A percentile compares a stretch with the other conserved stretches of the same genome.
Conservation (phyloP, 2,113 vertebrate genomes). For the Tragelaphus scriptus region DNA sequence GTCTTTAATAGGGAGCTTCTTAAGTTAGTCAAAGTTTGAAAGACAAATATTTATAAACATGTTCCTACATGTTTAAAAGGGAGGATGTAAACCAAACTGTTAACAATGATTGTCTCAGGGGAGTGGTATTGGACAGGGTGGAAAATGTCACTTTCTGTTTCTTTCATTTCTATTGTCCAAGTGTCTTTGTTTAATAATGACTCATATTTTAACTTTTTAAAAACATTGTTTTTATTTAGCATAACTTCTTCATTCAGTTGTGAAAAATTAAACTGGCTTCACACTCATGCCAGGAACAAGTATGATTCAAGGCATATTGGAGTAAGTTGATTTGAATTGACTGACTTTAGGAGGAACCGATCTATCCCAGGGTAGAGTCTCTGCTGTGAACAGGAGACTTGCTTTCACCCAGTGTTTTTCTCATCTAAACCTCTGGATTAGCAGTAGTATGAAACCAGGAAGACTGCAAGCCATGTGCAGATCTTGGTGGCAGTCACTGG, state of each 20-base stretch:
- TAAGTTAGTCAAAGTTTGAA: not conserved
- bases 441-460: not conserved
- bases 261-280: not conserved
- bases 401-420: not conserved
- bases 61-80: constrained; percentile 17
- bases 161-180: constrained; percentile 34
- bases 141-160: constrained; percentile 59
- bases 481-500: not conserved
- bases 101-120: constrained; percentile 47
- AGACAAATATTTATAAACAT: constrained; percentile 59
- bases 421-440: not conserved
- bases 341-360: not conserved
- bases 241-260: constrained; percentile 38
- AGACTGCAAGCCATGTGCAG: not conserved
- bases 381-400: not conserved
- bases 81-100: constrained; percentile 40
- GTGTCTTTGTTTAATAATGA: constrained; percentile 36
- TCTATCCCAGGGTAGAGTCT: not conserved
- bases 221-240: constrained; percentile 32
- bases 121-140: not conserved
- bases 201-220: constrained; percentile 32
- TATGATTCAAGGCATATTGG: not conserved
- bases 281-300: not conserved
- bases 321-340: not conserved
- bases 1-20: constrained; percentile 8